Evolutionary conservation across 2,797 vertebrate species (phyloP).

Genomic region (Sebastes reedi): DNA sequence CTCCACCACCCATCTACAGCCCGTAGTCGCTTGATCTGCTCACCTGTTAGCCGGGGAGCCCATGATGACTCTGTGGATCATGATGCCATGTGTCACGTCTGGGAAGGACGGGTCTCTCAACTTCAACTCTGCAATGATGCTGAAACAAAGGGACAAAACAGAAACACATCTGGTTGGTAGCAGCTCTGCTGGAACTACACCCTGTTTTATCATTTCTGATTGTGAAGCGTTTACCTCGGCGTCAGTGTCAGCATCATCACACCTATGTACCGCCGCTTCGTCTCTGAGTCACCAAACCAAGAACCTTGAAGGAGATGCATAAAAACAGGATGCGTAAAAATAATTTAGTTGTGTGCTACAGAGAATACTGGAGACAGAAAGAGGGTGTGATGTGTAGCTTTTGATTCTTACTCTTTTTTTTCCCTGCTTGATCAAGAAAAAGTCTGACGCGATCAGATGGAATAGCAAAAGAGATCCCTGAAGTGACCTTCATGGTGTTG

Average conservation of each 20-base stretch:
- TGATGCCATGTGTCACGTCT: slow-evolving; percentile 89
- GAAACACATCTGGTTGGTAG: background rate
- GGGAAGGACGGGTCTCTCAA: slow-evolving; percentile 89
- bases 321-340: background rate
- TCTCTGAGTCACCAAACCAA: slow-evolving; percentile 79
- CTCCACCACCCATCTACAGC: background rate
- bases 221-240: slow-evolving; percentile 80
- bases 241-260: slow-evolving; percentile 97
- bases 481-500: slow-evolving; percentile 98
- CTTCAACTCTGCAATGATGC: slow-evolving; percentile 92
- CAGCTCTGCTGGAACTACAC: background rate
- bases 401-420: slow-evolving; percentile 78
- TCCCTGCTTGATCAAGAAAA: slow-evolving; percentile 88
- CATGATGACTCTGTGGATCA: slow-evolving; percentile 92
- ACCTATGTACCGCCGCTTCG: slow-evolving; percentile 91
- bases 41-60: slow-evolving; percentile 93
- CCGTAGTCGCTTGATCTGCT: background rate
- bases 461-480: slow-evolving; percentile 98
- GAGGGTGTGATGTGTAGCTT: background rate
- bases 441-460: slow-evolving; percentile 89
- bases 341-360: background rate
- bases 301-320: slow-evolving; percentile 76
- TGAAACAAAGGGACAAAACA: slow-evolving; percentile 48
- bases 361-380: background rate
- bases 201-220: background rate